A percentile compares a stretch with the other conserved stretches of the same genome.
Evolutionary conservation across 2,888 invertebrate genomes (phyloP).

Genomic region (Electrophaes corylata): DNA sequence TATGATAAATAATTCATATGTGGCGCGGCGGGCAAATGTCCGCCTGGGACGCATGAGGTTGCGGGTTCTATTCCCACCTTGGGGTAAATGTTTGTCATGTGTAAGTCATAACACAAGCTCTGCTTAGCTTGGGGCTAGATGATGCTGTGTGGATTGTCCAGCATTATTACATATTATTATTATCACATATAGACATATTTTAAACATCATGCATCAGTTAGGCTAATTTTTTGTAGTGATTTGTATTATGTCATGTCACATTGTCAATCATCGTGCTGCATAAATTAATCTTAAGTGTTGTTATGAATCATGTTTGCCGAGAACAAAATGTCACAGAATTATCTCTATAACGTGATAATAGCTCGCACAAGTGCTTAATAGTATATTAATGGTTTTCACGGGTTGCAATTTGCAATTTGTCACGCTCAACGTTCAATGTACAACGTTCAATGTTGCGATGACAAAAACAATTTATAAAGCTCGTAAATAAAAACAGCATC

Average conservation of each 20-base stretch:
- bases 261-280: not conserved
- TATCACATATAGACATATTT: too few species aligned
- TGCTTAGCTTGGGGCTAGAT: too few species aligned
- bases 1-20: too few species aligned
- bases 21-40: too few species aligned
- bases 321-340: slow-evolving; percentile 14
- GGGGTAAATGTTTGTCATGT: too few species aligned
- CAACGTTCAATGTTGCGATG: slow-evolving; percentile 12
- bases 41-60: too few species aligned
- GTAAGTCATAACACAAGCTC: too few species aligned
- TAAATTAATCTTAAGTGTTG: not conserved
- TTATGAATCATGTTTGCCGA: slow-evolving; percentile 4
- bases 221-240: not conserved
- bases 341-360: slow-evolving; percentile 15
- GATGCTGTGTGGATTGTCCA: too few species aligned
- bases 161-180: too few species aligned
- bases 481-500: not conserved
- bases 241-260: not conserved
- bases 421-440: slow-evolving; percentile 14
- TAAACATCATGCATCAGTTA: not conserved
- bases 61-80: too few species aligned
- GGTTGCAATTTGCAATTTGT: slow-evolving; percentile 22
- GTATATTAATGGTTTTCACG: slow-evolving; percentile 23
- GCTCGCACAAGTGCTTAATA: slow-evolving; percentile 8
- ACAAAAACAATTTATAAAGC: slow-evolving; percentile 12